These are phyloP conservation scores for Lapara coniferarum DNA, from an alignment of 2,888 invertebrate genomes.

Conservation along the genomic window DNA sequence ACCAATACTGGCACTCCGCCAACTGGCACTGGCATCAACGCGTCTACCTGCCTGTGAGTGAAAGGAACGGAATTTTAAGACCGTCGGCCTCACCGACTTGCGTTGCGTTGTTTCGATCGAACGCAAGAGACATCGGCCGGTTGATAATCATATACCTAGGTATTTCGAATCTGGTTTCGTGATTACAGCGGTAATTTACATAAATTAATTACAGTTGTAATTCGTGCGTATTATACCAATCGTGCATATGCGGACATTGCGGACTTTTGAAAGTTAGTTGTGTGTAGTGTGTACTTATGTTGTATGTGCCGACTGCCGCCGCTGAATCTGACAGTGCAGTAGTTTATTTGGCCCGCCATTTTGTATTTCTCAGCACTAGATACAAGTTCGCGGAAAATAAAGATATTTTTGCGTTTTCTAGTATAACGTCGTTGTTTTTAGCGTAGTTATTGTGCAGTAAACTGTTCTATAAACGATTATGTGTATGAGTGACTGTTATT, in stretches of 20 bases:
- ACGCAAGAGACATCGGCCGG: conserved; percentile 23
- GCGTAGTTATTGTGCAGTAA: conserved; percentile 36
- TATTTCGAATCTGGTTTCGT: conserved; percentile 35
- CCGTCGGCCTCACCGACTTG: conserved; percentile 42
- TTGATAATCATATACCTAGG: conserved; percentile 30
- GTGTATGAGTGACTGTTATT: neutral
- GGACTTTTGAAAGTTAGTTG: conserved; percentile 31
- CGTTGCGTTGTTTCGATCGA: conserved; percentile 41
- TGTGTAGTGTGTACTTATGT: conserved; percentile 30
- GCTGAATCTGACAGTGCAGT: conserved; percentile 43
- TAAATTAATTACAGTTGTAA: conserved; percentile 53
- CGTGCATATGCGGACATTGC: conserved; percentile 34
- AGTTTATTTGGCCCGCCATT: conserved; percentile 72
- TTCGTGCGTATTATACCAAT: conserved; percentile 30
- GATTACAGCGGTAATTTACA: conserved; percentile 54
- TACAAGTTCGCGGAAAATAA: conserved; percentile 65
- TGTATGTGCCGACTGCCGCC: conserved; percentile 33
- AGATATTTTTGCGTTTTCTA: conserved; percentile 47
- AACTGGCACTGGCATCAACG: conserved; percentile 63
- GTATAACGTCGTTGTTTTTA: conserved; percentile 29
- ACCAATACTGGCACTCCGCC: conserved; percentile 71
- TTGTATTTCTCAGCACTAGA: conserved; percentile 67
- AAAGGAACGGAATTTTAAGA: conserved; percentile 60
- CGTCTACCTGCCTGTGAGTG: conserved; percentile 57
- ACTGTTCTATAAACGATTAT: neutral